phyloP scores from a whole-genome alignment of 2,113 vertebrate genomes.

The Cyanoderma ruficeps region DNA sequence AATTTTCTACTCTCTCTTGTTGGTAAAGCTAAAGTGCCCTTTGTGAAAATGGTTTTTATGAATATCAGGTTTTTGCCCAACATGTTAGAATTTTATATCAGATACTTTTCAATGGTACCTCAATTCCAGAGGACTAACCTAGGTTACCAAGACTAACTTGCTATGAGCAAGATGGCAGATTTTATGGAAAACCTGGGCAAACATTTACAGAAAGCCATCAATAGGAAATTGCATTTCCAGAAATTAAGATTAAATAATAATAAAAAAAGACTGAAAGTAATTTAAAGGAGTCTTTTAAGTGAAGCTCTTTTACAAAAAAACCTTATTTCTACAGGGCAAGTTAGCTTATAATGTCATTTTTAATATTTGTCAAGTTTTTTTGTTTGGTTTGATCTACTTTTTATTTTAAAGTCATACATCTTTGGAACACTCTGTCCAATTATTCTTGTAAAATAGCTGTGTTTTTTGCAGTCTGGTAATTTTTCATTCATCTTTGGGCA shows the following conservation, averaged over 20 bases:
- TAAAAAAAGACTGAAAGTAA: accelerated
- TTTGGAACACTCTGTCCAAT: accelerated
- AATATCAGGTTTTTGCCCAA: neutral
- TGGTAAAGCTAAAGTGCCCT: neutral
- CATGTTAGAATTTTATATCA: neutral
- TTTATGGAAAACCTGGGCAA: neutral
- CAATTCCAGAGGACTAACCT: neutral
- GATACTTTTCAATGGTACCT: neutral
- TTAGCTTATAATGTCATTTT: neutral
- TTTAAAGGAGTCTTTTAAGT: neutral
- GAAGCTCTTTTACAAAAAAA: neutral
- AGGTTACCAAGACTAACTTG: neutral
- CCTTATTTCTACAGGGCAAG: neutral
- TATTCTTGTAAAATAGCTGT: neutral
- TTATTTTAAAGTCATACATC: neutral
- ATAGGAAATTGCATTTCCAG: neutral
- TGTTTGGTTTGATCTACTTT: accelerated
- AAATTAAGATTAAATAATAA: neutral
- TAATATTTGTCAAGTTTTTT: neutral
- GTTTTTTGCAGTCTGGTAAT: neutral
- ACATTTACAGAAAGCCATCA: neutral
- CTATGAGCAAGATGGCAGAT: neutral
- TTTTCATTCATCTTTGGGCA: neutral
- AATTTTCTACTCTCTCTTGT: neutral
- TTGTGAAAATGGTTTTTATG: neutral